Conservation (phyloP, 2,113 vertebrate species). For the Phalacrocorax carbo region DNA sequence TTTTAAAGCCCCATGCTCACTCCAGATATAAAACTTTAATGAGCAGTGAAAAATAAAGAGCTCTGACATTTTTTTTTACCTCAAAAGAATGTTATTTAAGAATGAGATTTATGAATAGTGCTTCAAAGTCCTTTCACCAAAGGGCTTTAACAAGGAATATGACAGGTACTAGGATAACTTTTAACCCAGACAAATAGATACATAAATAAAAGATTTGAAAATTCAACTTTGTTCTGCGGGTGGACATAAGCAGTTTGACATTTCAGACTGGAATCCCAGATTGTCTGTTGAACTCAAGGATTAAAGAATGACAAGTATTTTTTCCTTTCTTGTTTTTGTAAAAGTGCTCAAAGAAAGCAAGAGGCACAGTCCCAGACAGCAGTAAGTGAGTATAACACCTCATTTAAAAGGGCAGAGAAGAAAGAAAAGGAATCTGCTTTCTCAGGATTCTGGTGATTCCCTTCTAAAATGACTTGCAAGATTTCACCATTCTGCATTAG, state of each 20-base stretch:
- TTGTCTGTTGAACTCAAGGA: neutral
- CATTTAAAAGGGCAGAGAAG: neutral
- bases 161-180: slow-evolving; percentile 20
- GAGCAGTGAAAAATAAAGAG: neutral
- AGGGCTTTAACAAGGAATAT: slow-evolving; percentile 25
- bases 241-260: slow-evolving; percentile 32
- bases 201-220: slow-evolving; percentile 53
- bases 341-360: neutral
- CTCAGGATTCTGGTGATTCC: neutral
- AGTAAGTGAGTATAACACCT: neutral
- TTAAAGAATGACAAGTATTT: slow-evolving; percentile 1
- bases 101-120: neutral
- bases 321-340: neutral
- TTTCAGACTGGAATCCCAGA: slow-evolving; percentile 31
- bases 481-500: neutral
- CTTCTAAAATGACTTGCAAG: neutral
- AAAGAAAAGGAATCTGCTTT: neutral
- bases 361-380: neutral
- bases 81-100: slow-evolving; percentile 17
- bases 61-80: neutral
- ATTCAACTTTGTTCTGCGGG: slow-evolving; percentile 38
- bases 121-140: slow-evolving; percentile 41
- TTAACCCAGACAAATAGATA: slow-evolving; percentile 20
- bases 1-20: neutral
- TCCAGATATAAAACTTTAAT: slow-evolving; percentile 34